Base-by-base conservation (phyloP, 2,888 invertebrate species). In the Synanthedon formicaeformis region DNA sequence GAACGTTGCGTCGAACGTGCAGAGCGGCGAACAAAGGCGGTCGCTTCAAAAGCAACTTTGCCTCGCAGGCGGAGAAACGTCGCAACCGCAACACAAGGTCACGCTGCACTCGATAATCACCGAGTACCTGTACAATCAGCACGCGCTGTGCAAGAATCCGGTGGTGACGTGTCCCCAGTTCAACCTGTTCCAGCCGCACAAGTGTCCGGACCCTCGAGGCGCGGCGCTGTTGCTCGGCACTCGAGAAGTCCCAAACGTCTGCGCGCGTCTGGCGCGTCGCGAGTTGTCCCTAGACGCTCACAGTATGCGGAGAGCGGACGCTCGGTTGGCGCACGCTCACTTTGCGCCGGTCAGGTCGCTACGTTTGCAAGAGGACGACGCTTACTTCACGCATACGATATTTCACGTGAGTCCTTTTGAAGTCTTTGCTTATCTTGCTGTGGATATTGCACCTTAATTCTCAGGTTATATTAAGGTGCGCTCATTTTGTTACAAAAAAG, bases 81-180 rank as follows among this genome's bases (percentile, higher is more conserved):
- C 67, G 2, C 63, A 64, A 23, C 45, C 59, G 71, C 56, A 71
- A 12, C 81, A 83, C 51, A 71, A 90, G 6, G 91, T 93, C 53
- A 93, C 94, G 0, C 86, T 99, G 23, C 95, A 97, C 77, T 94
- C 94, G 49, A 98, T 99, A 68, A 96, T 99, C 59, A 97, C 96
- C 0, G 98, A 98, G 79, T 99, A 98, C 84, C 89, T 99, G 52
- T 94, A 97, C 64, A 97, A 97, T 84, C 99, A 99, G 79, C 99
- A 99, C 84, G 94, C 98, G n/a, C 87, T 96, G 6, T 99, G 99
- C 88, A 96, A 95, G 83, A 97, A 98, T 81, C 99, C 99, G 0
- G 97, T 99, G 87, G 95, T 96, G 40, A 98, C 97, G 0, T 99
- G 98, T 81, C 98, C 99, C 0, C 96, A 96, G 72, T 99, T 99